Conservation (phyloP, 1,140 invertebrate genomes). For the Akabosia matsudoensis region DNA sequence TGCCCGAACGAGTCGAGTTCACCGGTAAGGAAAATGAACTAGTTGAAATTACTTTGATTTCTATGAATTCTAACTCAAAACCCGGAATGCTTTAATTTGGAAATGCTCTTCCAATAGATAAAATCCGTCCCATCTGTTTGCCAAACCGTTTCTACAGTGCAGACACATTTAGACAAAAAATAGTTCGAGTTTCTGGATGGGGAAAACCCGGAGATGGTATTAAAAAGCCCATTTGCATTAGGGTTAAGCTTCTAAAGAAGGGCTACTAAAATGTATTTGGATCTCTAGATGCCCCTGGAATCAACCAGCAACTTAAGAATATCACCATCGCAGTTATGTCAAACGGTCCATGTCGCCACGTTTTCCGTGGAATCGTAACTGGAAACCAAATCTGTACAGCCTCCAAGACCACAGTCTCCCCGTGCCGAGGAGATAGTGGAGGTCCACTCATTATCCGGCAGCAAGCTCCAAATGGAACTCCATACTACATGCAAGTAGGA, state of each 20-base stretch:
- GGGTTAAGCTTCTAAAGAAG: too few relatives aligned
- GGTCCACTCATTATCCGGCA: constrained; percentile 38
- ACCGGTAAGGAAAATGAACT: constrained; percentile 4
- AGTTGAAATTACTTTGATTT: neutral
- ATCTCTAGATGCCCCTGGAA: neutral
- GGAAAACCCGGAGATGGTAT: constrained; percentile 39
- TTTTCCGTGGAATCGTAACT: constrained; percentile 41
- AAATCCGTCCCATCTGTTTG: constrained; percentile 41
- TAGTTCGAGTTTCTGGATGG: constrained; percentile 41
- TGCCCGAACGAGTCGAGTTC: constrained; percentile 40
- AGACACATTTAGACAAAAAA: constrained; percentile 29
- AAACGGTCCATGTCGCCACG: constrained; percentile 36
- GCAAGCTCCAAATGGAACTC: constrained; percentile 24
- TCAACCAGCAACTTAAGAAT: constrained; percentile 33
- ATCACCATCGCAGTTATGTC: constrained; percentile 35
- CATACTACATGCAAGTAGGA: constrained; percentile 42
- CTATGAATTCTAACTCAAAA: neutral
- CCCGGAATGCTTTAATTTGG: neutral
- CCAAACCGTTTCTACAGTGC: constrained; percentile 37
- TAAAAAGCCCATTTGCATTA: neutral
- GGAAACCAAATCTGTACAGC: constrained; percentile 43
- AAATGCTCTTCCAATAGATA: constrained; percentile 31
- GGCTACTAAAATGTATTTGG: too few relatives aligned
- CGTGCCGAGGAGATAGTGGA: constrained; percentile 43
- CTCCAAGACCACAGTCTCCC: constrained; percentile 33